Evolutionary conservation across 2,797 vertebrate species (phyloP).

Genomic region (Valencia hispanica): DNA sequence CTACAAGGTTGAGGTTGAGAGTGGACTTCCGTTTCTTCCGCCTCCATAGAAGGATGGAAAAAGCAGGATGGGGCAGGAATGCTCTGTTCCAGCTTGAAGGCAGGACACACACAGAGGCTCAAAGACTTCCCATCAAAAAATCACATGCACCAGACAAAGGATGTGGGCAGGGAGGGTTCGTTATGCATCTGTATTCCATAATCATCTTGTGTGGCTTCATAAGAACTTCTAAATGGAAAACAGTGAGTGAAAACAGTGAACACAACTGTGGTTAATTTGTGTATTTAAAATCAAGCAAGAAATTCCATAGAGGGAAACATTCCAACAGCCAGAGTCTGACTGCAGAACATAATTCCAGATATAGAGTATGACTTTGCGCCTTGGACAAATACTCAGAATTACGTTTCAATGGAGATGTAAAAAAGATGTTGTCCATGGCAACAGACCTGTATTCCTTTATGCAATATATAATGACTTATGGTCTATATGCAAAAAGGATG

Average conservation of each 20-base stretch:
- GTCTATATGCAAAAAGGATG: not conserved
- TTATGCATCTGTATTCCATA: constrained; percentile 70
- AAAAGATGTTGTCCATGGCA: not conserved
- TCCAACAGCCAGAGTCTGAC: not conserved
- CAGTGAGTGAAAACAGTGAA: constrained; percentile 1
- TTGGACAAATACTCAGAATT: not conserved
- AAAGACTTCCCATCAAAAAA: not conserved
- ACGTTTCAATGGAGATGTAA: not conserved
- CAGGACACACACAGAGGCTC: constrained; percentile 31
- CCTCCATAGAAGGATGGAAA: constrained; percentile 49
- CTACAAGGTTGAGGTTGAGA: constrained; percentile 22
- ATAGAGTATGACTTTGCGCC: not conserved
- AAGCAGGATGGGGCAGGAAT: constrained; percentile 1
- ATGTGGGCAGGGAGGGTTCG: constrained; percentile 36
- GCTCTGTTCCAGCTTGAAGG: constrained; percentile 51
- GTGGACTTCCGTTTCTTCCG: constrained; percentile 66
- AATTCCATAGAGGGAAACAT: not conserved
- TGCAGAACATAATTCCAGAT: not conserved
- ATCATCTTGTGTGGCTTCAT: constrained; percentile 56
- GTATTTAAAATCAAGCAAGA: constrained; percentile 3
- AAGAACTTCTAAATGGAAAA: constrained; percentile 15
- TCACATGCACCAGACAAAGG: constrained; percentile 25
- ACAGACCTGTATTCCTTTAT: not conserved
- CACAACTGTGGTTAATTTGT: constrained; percentile 3
- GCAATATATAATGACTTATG: too few relatives aligned